Base-by-base conservation (phyloP, 2,113 vertebrate genomes). In the Corvus moneduloides region DNA sequence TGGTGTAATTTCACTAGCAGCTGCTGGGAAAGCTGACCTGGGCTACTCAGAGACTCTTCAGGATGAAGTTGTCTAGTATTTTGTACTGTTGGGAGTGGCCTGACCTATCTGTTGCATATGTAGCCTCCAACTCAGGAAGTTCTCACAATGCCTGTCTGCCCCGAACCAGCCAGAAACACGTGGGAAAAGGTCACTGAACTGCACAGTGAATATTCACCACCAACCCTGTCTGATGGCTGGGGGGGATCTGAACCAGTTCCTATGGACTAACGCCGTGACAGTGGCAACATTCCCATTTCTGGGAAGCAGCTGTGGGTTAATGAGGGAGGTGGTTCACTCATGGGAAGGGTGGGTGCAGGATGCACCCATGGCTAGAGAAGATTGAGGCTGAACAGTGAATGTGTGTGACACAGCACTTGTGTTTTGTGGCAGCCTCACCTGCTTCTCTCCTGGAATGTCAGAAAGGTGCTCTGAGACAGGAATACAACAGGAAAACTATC, bases 191-290 rank as follows among this genome's bases (percentile, higher is more conserved):
- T 74, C 43, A 55, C 39, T 63, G 46, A 20, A 14, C 33, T 73
- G 33, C 16, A 49, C 0, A 1, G 8, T 37, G 43, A 71, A 11
- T 44, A 67, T 52, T 63, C 63, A 24, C 43, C 35, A 52, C 33
- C 59, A 75, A 5, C n/a, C 41, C 67, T 59, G 24, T 8, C 54
- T 84, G 69, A 46, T n/a, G 56, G 48, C 73, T 89, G 61, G 16
- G 19, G 32, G 32, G 27, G 24, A 82, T 54, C 78, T 68, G 39
- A 77, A 35, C 27, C 64, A 17, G 22, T 26, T 68, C 44, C 37
- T 61, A 49, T 0, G 0, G 32, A 44, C 32, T 49, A 82, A 56
- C 49, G 44, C 13, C 0, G 1, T 18, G 39, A 37, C 0, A n/a
- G 46, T 4, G 48, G 22, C 27, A 48, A 55, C 32, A 19, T 7